phyloP scores from a whole-genome alignment of 2,888 invertebrate genomes.

The Archips crataeganus region DNA sequence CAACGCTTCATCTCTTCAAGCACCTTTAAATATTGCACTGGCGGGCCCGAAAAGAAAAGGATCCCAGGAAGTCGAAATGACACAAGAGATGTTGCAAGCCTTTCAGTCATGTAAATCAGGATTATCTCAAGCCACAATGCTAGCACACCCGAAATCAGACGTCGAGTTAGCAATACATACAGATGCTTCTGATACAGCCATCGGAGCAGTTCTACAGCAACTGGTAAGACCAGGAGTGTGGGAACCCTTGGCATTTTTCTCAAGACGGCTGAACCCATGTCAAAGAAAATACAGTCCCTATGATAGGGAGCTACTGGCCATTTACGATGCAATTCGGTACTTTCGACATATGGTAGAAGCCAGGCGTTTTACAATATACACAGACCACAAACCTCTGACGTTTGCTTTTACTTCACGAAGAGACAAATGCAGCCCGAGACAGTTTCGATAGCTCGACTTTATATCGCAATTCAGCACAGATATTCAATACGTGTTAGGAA shows the following conservation, averaged over 20 bases:
- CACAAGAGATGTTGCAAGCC: constrained; percentile 5
- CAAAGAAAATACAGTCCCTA: constrained; percentile 61
- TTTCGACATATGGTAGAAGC: constrained; percentile 63
- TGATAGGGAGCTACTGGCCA: constrained; percentile 63
- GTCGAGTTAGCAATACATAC: too few species aligned
- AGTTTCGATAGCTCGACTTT: constrained; percentile 45
- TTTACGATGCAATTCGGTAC: constrained; percentile 57
- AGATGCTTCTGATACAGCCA: too few species aligned
- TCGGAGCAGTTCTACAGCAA: constrained; percentile 62
- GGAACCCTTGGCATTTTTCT: constrained; percentile 62
- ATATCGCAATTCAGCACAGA: constrained; percentile 44
- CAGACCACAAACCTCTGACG: constrained; percentile 47
- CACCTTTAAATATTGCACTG: too few species aligned
- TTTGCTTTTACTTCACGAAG: constrained; percentile 54
- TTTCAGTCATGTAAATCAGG: constrained; percentile 46
- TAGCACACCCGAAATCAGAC: constrained; percentile 50
- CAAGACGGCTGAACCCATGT: constrained; percentile 52
- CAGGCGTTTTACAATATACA: constrained; percentile 48
- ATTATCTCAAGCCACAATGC: constrained; percentile 46
- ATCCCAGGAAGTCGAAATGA: constrained; percentile 43
- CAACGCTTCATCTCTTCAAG: constrained; percentile 48
- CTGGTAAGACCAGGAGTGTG: constrained; percentile 42
- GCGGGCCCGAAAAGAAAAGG: too few species aligned
- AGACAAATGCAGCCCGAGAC: constrained; percentile 41
- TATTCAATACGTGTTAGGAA: constrained; percentile 28